Evolutionary conservation across 2,797 vertebrate species (phyloP), one percentile per base, ranked within the genome.

Genomic region (Halcyon chelicuti): DNA sequence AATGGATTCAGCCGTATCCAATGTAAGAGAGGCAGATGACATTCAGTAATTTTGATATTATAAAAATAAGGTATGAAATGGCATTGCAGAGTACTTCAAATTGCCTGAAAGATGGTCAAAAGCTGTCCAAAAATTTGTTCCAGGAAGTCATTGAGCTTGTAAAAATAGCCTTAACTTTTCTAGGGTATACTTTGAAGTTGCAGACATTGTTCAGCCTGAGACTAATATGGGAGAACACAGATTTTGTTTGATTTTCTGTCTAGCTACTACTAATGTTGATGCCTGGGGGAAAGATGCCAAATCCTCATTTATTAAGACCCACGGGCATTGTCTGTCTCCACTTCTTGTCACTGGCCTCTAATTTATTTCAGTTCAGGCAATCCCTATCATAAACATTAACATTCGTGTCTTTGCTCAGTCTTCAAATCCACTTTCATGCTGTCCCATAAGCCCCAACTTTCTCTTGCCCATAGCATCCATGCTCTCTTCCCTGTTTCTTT

Each of bases 101-200:
- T 35, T 88, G 33, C 39, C 52, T 62, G 57, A 95, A 92, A 93
- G 68, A 65, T 5, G 4, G 22, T 37, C 66, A 70, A 96, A 93
- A 96, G 21, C 91, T 88, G 39, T 89, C 65, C 26, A 94, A 29
- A 91, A 94, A 86, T 49, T 83, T 93, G 65, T 93, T 82, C 40
- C 79, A 88, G 92, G 55, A 95, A 94, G 82, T 78, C 66, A 84
- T 0, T 84, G 54, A 84, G 62, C 66, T 87, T 82, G 42, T 88
- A 96, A 94, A 94, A 93, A 95, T 91, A 93, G 58, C 65, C 58
- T 77, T 80, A 76, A 70, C 46, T 80, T 92, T 92, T 62, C 51
- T 61, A 58, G 86, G 44, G 37, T 82, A 29, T 77, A 57, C 62
- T 91, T 67, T 87, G 80, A 92, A 92, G 67, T 74, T 92, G 74